phyloP scores from a whole-genome alignment of 2,797 vertebrate genomes.

The Chanos chanos region DNA sequence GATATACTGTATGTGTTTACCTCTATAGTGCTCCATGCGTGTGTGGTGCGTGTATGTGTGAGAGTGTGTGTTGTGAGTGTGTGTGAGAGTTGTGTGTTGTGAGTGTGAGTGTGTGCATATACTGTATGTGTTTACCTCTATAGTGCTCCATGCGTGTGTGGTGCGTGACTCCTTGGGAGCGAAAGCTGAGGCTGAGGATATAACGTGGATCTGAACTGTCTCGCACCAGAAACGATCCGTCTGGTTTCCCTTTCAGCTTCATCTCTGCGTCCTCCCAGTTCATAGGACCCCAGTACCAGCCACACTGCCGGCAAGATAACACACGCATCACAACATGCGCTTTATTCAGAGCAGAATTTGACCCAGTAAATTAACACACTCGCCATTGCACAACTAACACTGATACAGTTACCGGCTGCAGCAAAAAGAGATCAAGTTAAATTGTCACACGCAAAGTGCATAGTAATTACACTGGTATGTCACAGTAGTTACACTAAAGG shows the following conservation, averaged over 20 bases:
- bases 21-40: conserved; percentile 23
- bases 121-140: conserved; percentile 63
- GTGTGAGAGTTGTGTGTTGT: background rate
- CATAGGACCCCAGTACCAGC: conserved; percentile 98
- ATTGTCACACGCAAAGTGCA: too few species aligned
- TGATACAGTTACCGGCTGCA: too few species aligned
- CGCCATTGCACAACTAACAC: too few species aligned
- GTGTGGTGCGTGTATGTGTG: conserved; percentile 19
- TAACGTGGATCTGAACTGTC: conserved; percentile 95
- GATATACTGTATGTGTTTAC: conserved; percentile 1
- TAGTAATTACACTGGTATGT: too few species aligned
- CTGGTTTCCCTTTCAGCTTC: conserved; percentile 92
- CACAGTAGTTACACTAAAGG: too few species aligned
- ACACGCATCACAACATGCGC: too few species aligned
- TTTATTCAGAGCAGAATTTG: too few species aligned
- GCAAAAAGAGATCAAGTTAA: too few species aligned
- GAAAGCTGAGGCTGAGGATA: conserved; percentile 96
- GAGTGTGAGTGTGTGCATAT: background rate
- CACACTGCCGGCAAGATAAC: conserved; percentile 74
- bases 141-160: conserved; percentile 88
- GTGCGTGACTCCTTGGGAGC: conserved; percentile 92
- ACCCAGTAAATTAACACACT: too few species aligned
- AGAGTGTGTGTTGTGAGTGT: too few species aligned
- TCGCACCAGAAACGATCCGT: conserved; percentile 92
- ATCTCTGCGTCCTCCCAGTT: conserved; percentile 98